Conservation (phyloP, 2,113 vertebrate species). For the Ochotona princeps region DNA sequence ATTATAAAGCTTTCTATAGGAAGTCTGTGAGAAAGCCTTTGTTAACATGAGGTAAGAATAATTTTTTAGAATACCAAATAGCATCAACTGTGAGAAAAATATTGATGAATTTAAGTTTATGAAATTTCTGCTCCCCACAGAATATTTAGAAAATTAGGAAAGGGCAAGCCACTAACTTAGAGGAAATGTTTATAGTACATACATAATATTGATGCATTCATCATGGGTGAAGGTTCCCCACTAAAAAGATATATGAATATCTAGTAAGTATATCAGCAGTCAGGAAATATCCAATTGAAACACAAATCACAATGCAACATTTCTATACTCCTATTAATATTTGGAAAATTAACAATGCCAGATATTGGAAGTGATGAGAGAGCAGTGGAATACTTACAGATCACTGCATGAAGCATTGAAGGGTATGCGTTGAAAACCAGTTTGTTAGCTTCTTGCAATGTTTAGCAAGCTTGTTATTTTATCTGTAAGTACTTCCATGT, state of each 20-base stretch:
- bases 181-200: neutral
- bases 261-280: neutral
- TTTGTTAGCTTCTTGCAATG: neutral
- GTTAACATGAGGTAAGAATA: neutral
- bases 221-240: neutral
- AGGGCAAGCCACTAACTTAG: neutral
- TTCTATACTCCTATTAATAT: neutral
- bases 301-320: neutral
- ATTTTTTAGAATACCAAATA: neutral
- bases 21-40: neutral
- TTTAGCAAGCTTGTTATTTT: neutral
- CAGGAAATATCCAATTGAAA: neutral
- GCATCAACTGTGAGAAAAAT: neutral
- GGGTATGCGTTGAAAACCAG: neutral
- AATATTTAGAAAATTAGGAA: neutral
- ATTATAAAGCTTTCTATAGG: neutral
- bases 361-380: neutral
- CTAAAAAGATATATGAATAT: neutral
- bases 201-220: neutral
- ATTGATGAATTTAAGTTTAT: neutral
- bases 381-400: neutral
- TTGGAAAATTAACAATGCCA: neutral
- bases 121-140: slow-evolving; percentile 3
- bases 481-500: neutral
- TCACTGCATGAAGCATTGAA: neutral